Percentiles rank a stretch among this genome's conserved stretches.
Evolutionary conservation across 2,888 invertebrate genomes (phyloP).

Genomic region (Stictocephala bisonia): DNA sequence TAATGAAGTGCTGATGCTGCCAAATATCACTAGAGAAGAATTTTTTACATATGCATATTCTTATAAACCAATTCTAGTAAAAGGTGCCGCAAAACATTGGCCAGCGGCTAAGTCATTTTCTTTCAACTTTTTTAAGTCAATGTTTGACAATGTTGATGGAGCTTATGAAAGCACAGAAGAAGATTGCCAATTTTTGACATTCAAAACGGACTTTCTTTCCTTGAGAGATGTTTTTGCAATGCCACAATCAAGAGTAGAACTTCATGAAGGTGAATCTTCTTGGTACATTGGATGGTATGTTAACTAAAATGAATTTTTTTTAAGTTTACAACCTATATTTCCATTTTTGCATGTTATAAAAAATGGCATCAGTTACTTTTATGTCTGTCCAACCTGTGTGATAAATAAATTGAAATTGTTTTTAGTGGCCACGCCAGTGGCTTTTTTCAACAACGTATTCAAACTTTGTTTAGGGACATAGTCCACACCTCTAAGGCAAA

Average conservation of each 20-base stretch:
- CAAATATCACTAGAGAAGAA: constrained; percentile 75
- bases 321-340: background rate
- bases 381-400: too few relatives aligned
- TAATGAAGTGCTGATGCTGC: constrained; percentile 74
- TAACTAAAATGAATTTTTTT: background rate
- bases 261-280: constrained; percentile 73
- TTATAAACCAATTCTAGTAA: constrained; percentile 82
- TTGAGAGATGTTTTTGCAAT: constrained; percentile 82
- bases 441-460: too few relatives aligned
- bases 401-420: too few relatives aligned
- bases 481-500: too few relatives aligned
- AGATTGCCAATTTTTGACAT: constrained; percentile 88
- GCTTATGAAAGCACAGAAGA: constrained; percentile 80
- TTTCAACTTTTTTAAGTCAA: constrained; percentile 74
- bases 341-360: background rate
- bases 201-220: constrained; percentile 82
- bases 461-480: too few relatives aligned
- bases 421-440: too few relatives aligned
- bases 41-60: constrained; percentile 82
- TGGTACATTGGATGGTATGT: constrained; percentile 96
- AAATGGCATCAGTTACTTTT: too few relatives aligned
- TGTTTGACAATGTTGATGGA: constrained; percentile 74
- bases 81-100: constrained; percentile 81
- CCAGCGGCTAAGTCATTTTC: constrained; percentile 76
- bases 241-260: constrained; percentile 73